Evolutionary conservation across 2,888 invertebrate species (phyloP), one percentile per base, ranked within the genome.

Genomic region (Andrena dorsata): DNA sequence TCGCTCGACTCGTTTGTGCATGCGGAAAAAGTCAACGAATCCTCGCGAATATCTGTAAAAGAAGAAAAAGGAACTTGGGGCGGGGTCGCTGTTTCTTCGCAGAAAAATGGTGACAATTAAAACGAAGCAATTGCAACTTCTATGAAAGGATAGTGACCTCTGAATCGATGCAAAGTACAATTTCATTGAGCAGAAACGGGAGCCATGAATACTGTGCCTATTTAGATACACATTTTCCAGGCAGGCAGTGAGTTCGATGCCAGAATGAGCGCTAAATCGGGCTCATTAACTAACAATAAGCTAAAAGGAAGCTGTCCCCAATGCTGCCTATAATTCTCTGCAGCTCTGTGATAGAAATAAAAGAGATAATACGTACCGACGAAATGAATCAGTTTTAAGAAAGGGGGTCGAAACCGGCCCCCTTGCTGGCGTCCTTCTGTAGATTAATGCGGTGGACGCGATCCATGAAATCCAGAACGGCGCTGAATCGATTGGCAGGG

Each of bases 401-500:
- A 0, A 83, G 51, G 65, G 69, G 47, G 65, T 77, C 66, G 8
- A 66, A 69, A 70, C 64, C 72, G 81, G 72, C 65, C 8, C 35
- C 75, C 2, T 72, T 70, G 2, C 69, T 75, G 28, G 72, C 65
- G 23, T 76, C 61, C 7, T 69, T 71, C 30, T 72, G 63, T 20
- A 68, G 58, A 6, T 69, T 30, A 20, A 82, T 68, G 20, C 58
- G 63, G 13, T 80, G 71, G 2, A 76, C 84, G 13, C 82, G 89
- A 82, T 89, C 81, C 69, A 90, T 80, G 69, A 89, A 90, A 28
- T 88, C 86, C 16, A 90, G 76, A 26, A 86, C 85, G 16, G 83
- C 87, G 69, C 85, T 82, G 75, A 90, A 86, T 2, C 84, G 86
- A 69, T 85, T 83, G 8, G 80, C 53, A 0, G 84, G 76, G 0